Evolutionary conservation across 2,888 invertebrate species (phyloP).

Genomic region (Tetranychus truncatus): DNA sequence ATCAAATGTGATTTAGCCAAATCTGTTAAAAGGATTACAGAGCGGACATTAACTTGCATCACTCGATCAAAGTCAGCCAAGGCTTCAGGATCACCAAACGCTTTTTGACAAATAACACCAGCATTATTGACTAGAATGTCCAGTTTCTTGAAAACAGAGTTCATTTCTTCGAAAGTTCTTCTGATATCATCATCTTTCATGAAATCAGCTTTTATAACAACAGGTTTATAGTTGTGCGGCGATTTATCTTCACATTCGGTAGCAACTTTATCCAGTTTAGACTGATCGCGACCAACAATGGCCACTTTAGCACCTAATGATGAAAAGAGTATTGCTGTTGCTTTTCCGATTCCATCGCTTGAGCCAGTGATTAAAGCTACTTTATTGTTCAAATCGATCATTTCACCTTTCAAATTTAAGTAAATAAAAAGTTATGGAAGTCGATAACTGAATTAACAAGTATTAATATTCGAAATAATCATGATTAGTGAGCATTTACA

Average conservation of each 20-base stretch:
- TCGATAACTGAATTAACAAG: background rate
- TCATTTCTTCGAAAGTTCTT: background rate
- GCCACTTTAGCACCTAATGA: constrained; percentile 3
- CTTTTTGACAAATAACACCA: background rate
- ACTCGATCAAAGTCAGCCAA: constrained; percentile 11
- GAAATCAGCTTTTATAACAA: background rate
- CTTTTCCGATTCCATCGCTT: background rate
- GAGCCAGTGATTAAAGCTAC: background rate
- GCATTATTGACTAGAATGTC: constrained; percentile 18
- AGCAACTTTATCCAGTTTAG: background rate
- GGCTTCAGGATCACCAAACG: background rate
- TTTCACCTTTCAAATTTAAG: background rate
- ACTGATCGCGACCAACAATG: background rate
- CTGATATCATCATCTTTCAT: background rate
- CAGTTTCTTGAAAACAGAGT: constrained; percentile 10
- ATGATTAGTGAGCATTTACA: too few species aligned
- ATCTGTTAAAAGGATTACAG: constrained; percentile 12
- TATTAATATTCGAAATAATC: too few species aligned
- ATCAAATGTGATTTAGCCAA: constrained; percentile 11
- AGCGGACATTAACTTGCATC: constrained; percentile 13
- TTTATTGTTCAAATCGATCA: background rate
- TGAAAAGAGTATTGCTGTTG: background rate
- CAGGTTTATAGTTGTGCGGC: background rate
- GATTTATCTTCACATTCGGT: background rate
- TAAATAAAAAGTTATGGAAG: background rate